phyloP scores from a whole-genome alignment of 92 coral and sea anemone species.

The Scolanthus callimorphus region DNA sequence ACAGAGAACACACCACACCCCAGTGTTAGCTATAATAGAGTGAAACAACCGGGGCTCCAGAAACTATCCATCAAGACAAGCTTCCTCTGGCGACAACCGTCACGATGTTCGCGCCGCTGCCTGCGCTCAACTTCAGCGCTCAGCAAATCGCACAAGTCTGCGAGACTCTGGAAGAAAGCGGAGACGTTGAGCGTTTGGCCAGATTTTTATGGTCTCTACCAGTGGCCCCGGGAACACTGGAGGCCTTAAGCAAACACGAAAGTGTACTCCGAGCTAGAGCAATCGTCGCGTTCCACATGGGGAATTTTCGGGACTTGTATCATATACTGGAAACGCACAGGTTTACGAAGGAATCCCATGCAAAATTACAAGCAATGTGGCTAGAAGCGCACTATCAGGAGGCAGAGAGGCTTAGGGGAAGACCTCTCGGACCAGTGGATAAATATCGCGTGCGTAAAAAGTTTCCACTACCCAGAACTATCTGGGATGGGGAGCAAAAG shows the following conservation, averaged over 20 bases:
- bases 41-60: constrained; percentile 48
- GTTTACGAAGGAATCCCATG: constrained; percentile 93
- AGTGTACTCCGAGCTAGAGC: constrained; percentile 99
- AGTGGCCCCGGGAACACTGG: constrained; percentile 97
- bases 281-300: constrained; percentile 97
- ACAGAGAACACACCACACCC: constrained; percentile 95
- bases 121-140: constrained; percentile 92
- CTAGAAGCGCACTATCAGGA: constrained; percentile 98
- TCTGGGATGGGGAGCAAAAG: constrained; percentile 99
- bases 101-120: constrained; percentile 94
- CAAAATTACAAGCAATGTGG: constrained; percentile 99
- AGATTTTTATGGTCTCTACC: constrained; percentile 99
- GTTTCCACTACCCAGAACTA: constrained; percentile 97
- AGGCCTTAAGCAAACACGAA: constrained; percentile 97
- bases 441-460: constrained; percentile 98
- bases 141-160: constrained; percentile 98
- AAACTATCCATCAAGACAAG: constrained; percentile 17
- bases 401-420: constrained; percentile 97
- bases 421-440: constrained; percentile 98
- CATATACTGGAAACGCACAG: constrained; percentile 96
- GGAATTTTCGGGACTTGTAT: constrained; percentile 96
- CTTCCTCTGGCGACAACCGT: constrained; percentile 15
- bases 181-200: constrained; percentile 97
- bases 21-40: constrained; percentile 88
- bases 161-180: constrained; percentile 98